Evolutionary conservation across 1,140 invertebrate genomes (phyloP).

Genomic region (Probaryconus sp.): DNA sequence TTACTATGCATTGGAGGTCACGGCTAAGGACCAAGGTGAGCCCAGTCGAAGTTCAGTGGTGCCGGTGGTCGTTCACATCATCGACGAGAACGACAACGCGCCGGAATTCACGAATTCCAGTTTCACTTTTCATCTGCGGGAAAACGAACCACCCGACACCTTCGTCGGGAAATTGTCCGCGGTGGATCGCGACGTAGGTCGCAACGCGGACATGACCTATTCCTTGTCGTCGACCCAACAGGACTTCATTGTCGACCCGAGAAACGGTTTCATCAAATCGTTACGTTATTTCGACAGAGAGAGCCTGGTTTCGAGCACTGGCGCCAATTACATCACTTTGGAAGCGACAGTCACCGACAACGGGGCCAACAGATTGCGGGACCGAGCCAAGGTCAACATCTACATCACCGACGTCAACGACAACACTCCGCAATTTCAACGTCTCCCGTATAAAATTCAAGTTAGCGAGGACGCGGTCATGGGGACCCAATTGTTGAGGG

Average conservation of each 20-base stretch:
- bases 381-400: conserved; percentile 93
- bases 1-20: conserved; percentile 92
- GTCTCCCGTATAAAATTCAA: conserved; percentile 89
- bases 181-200: conserved; percentile 92
- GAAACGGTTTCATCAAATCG: conserved; percentile 95
- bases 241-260: conserved; percentile 92
- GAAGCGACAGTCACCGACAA: conserved; percentile 94
- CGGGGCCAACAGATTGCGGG: conserved; percentile 86
- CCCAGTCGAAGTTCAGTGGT: conserved; percentile 88
- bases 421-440: conserved; percentile 91
- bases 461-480: conserved; percentile 89
- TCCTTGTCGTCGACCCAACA: conserved; percentile 86
- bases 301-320: conserved; percentile 85
- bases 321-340: conserved; percentile 87
- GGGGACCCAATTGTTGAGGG: conserved; percentile 88
- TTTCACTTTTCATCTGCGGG: conserved; percentile 90
- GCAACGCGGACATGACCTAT: conserved; percentile 94
- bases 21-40: conserved; percentile 87
- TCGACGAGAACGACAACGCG: conserved; percentile 97
- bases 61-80: conserved; percentile 92
- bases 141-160: conserved; percentile 92
- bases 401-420: conserved; percentile 95
- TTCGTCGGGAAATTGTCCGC: conserved; percentile 94
- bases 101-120: conserved; percentile 92
- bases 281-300: conserved; percentile 92